Evolutionary conservation across 1,140 invertebrate genomes (phyloP).

Genomic region (Drosophila bifasciata): DNA sequence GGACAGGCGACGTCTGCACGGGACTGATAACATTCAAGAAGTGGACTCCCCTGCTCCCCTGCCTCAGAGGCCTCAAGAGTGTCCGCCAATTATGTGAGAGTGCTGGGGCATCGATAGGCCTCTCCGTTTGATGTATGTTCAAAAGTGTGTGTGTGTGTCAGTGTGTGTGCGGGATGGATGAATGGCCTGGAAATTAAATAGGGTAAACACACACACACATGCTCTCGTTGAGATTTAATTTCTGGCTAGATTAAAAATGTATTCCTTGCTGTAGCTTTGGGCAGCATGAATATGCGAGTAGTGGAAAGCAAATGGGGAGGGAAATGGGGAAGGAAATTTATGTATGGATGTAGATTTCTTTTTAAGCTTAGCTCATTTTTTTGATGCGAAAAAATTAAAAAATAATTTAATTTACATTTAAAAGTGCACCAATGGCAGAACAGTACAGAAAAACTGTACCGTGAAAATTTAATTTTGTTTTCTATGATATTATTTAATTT

Average conservation of each 20-base stretch:
- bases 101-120: conserved; percentile 48
- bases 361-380: no score
- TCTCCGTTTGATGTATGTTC: conserved; percentile 35
- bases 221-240: conserved; percentile 29
- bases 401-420: no score
- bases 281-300: neutral
- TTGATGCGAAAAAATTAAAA: no score
- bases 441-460: no score
- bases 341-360: no score
- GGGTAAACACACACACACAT: conserved; percentile 17
- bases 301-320: neutral
- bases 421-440: no score
- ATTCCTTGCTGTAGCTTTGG: conserved; percentile 28
- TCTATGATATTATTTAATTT: no score
- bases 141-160: conserved; percentile 6
- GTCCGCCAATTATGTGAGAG: conserved; percentile 71
- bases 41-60: neutral
- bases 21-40: conserved; percentile 76
- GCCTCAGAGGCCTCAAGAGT: conserved; percentile 23
- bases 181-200: conserved; percentile 49
- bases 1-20: conserved; percentile 57
- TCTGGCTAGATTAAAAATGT: conserved; percentile 45
- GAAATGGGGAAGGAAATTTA: no score
- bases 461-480: no score
- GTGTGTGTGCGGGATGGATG: conserved; percentile 10